Evolutionary conservation across 2,888 invertebrate species (phyloP).

Genomic region (Polia nebulosa): DNA sequence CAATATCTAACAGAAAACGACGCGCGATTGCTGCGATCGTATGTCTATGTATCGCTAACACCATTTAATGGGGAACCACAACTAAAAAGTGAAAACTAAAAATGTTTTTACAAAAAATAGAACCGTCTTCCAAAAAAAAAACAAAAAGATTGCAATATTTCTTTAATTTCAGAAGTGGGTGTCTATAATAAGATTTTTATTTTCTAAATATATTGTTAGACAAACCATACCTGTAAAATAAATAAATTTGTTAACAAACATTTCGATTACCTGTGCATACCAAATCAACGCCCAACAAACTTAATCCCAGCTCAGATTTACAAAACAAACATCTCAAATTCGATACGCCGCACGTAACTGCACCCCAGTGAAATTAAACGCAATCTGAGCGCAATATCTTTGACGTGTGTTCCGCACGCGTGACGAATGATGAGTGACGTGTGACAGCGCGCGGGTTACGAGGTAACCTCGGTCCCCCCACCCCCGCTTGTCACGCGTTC

Average conservation of each 20-base stretch:
- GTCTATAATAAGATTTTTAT: too few species aligned
- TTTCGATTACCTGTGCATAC: neutral
- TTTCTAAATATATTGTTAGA: too few species aligned
- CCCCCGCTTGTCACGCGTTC: constrained; percentile 65
- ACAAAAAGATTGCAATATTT: too few species aligned
- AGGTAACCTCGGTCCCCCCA: constrained; percentile 73
- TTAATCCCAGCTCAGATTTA: constrained; percentile 47
- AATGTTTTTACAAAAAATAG: too few species aligned
- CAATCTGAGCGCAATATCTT: constrained; percentile 79
- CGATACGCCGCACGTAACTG: constrained; percentile 68
- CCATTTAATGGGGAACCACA: too few species aligned
- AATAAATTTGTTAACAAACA: neutral
- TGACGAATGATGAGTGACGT: constrained; percentile 87
- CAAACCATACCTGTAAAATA: too few species aligned
- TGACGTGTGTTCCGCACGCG: constrained; percentile 79
- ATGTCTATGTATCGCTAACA: too few species aligned
- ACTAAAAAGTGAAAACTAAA: too few species aligned
- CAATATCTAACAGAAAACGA: too few species aligned
- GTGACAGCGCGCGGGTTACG: constrained; percentile 72
- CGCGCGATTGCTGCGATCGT: too few species aligned
- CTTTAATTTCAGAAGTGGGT: too few species aligned
- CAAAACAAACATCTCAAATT: constrained; percentile 65
- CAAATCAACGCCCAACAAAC: constrained; percentile 3
- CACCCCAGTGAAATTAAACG: constrained; percentile 75
- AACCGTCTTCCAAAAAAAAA: too few species aligned